These are phyloP conservation scores for Neogobius melanostomus DNA, from an alignment of 2,113 vertebrate genomes.

Conservation along the genomic window DNA sequence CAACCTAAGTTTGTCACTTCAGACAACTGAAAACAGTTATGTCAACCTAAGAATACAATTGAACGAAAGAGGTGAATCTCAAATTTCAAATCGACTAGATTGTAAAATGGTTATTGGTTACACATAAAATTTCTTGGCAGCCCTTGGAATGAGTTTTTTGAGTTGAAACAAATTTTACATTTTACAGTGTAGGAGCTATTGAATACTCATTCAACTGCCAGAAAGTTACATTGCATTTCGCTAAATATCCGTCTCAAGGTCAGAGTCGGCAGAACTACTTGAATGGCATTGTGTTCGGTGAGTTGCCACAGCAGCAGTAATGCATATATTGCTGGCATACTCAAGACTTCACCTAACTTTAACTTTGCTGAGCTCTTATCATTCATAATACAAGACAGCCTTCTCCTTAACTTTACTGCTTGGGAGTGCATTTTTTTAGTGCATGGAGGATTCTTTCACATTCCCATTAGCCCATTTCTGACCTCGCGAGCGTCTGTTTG, in stretches of 20 bases:
- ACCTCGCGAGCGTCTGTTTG: constrained; percentile 42
- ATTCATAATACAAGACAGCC: constrained; percentile 14
- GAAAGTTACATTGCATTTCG: not conserved
- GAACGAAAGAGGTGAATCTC: too few relatives aligned
- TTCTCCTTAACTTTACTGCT: not conserved
- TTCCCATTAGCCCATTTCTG: constrained; percentile 43
- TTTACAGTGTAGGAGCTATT: not conserved
- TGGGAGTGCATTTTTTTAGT: not conserved
- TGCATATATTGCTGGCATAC: not conserved
- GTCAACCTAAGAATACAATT: too few relatives aligned
- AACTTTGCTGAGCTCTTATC: not conserved
- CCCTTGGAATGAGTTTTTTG: too few relatives aligned
- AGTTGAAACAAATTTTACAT: too few relatives aligned
- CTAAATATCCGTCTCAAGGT: not conserved
- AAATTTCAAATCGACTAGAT: too few relatives aligned
- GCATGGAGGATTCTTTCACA: constrained; percentile 20
- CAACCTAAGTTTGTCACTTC: too few relatives aligned
- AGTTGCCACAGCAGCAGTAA: not conserved
- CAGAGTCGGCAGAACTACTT: not conserved
- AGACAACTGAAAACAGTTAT: too few relatives aligned
- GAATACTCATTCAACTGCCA: not conserved
- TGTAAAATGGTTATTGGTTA: too few relatives aligned
- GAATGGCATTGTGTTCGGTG: not conserved
- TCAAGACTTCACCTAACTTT: not conserved
- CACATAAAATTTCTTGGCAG: too few relatives aligned